These are phyloP conservation scores for Odocoileus hemionus DNA, from an alignment of 2,113 vertebrate genomes.

Conservation along the genomic window DNA sequence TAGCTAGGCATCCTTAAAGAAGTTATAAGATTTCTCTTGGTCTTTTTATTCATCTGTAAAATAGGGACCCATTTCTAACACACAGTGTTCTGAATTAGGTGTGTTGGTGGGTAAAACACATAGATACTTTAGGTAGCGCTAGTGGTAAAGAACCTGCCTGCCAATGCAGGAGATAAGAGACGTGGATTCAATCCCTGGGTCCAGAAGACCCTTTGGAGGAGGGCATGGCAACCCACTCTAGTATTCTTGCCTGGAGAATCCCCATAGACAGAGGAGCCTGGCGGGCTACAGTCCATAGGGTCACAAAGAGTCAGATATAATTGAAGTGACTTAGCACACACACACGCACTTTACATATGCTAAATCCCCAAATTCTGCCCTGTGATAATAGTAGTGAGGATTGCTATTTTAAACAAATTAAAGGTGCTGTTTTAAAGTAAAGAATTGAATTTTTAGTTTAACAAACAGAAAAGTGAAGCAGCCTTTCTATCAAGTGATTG, in stretches of 20 bases:
- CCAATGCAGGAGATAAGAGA: neutral
- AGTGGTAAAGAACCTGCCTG: neutral
- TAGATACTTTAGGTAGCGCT: neutral
- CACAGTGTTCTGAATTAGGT: neutral
- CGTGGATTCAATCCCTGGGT: fast-evolving
- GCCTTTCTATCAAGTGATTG: neutral
- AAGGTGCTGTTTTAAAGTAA: neutral
- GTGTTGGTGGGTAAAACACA: neutral
- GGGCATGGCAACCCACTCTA: neutral
- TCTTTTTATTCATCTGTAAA: neutral
- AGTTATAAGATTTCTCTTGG: neutral
- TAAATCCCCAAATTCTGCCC: neutral
- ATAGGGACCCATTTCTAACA: neutral
- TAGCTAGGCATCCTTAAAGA: neutral
- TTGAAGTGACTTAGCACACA: neutral
- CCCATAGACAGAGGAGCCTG: neutral
- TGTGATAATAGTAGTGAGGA: neutral
- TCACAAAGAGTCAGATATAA: neutral
- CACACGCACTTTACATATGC: neutral
- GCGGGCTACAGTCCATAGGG: neutral
- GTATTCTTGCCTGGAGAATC: neutral
- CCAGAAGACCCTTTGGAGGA: neutral
- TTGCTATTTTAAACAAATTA: neutral
- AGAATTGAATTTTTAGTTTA: neutral
- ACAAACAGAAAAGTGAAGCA: neutral